Evolutionary conservation across 1,140 invertebrate species (phyloP).

Genomic region (Drosophila virilis): DNA sequence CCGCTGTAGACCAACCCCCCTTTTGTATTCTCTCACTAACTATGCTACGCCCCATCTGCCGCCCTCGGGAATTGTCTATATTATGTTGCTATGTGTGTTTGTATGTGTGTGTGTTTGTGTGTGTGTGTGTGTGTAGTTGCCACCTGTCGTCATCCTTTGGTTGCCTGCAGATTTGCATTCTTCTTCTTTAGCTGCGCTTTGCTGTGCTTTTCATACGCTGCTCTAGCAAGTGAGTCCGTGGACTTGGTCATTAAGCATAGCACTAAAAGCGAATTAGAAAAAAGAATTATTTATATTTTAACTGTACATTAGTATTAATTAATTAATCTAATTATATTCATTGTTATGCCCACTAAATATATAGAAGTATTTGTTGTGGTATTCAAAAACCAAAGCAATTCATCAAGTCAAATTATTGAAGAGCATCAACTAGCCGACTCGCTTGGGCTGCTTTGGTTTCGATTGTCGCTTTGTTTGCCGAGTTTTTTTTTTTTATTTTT

Average conservation of each 20-base stretch:
- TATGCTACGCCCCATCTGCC: conserved; percentile 14
- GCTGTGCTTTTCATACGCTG: conserved; percentile 5
- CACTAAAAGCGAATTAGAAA: too few relatives aligned
- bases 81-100: background rate
- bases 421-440: background rate
- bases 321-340: too few relatives aligned
- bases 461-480: conserved; percentile 19
- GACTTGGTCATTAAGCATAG: background rate
- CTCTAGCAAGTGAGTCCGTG: conserved; percentile 1
- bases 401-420: background rate
- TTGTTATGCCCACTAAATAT: too few relatives aligned
- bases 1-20: background rate
- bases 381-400: too few relatives aligned
- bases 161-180: conserved; percentile 33
- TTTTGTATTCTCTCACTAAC: background rate
- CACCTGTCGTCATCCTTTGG: conserved; percentile 28
- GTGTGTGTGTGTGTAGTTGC: conserved; percentile 2
- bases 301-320: too few relatives aligned
- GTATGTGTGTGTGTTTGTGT: background rate
- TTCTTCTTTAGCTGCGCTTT: background rate
- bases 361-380: too few relatives aligned
- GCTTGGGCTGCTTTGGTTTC: conserved; percentile 3
- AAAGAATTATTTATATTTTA: too few relatives aligned
- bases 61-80: conserved; percentile 36
- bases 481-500: conserved; percentile 44